Percentiles rank a stretch among this genome's conserved stretches.
Conservation (phyloP, 1,140 invertebrate genomes). For the Bilobella aurantiaca region DNA sequence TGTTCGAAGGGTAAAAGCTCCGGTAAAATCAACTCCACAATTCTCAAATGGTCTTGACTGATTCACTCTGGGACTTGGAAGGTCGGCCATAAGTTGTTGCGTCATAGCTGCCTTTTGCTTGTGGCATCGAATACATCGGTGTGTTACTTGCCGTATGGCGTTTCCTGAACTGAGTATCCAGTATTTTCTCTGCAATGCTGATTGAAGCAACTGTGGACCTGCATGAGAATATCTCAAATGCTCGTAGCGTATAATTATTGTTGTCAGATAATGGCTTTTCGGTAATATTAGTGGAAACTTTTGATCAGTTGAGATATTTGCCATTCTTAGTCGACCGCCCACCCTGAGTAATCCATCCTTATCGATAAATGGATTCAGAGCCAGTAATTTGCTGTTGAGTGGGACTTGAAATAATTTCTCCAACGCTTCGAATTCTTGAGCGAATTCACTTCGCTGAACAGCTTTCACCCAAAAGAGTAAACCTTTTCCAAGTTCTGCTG, state of each 20-base stretch:
- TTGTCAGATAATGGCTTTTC: slow-evolving; percentile 33
- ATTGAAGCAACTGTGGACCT: slow-evolving; percentile 36
- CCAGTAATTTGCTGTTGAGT: slow-evolving; percentile 26
- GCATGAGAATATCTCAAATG: slow-evolving; percentile 38
- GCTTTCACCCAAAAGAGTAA: not conserved
- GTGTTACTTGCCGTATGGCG: slow-evolving; percentile 10
- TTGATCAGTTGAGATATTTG: slow-evolving; percentile 27
- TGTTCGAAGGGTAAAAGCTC: slow-evolving; percentile 39
- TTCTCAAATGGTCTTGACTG: slow-evolving; percentile 36
- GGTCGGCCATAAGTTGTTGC: slow-evolving; percentile 37
- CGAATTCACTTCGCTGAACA: not conserved
- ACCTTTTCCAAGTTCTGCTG: not conserved
- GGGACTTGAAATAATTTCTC: not conserved
- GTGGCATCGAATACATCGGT: slow-evolving; percentile 31
- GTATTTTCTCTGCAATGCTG: slow-evolving; percentile 24
- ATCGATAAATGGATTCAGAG: slow-evolving; percentile 41
- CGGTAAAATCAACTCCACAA: slow-evolving; percentile 41
- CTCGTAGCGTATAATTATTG: slow-evolving; percentile 37
- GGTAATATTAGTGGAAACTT: slow-evolving; percentile 38
- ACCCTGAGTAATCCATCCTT: slow-evolving; percentile 38
- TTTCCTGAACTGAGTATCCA: slow-evolving; percentile 29
- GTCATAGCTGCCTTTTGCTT: slow-evolving; percentile 18
- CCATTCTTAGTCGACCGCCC: slow-evolving; percentile 38
- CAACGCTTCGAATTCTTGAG: not conserved
- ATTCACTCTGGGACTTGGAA: slow-evolving; percentile 35